Base-by-base conservation (phyloP, 37 sponge, comb jelly and placozoan genomes). In the Ianthella basta region DNA sequence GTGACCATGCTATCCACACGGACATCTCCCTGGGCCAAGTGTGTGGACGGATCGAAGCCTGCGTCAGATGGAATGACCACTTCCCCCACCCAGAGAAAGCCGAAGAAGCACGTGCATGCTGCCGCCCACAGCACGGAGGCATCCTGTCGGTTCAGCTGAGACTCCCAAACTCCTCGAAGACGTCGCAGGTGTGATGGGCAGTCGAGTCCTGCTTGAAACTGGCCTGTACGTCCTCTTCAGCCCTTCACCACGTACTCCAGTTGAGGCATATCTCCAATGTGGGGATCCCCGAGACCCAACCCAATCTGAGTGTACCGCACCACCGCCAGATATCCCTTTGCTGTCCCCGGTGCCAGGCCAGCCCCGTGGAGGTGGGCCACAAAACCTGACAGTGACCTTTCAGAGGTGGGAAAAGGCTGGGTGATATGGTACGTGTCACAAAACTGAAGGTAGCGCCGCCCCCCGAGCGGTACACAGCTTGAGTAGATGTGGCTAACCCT, bases 321-420 rank as follows among this genome's bases (percentile, higher is more conserved):
- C 18, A 18, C 59, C 59, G 59, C 59, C 59, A 56, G 18, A 56
- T 56, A 56, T 56, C 15, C 15, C 55, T 68, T 83, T 16, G 68
- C 60, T n/a, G 84, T 69, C 34, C 33, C 33, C 33, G 33, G 56
- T 27, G 56, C 21, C 1, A 84, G 53, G 33, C 61, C 75, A 41
- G 84, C 59, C 23, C 38, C 27, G 24, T 30, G 25, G 23, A 87
- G 60, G 50, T 33, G 55, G 5, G 82, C 80, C 14, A 84, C 85
- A 84, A 69, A 89, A 18, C 15, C 15, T 34, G 81, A 89, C n/a
- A 84, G 24, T 8, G 44, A 33, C 15, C 70, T 32, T 56, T 89
- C 85, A 54, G 85, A 32, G 27, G 59, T 60, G 55, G 89, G 83
- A 60, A 89, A 33, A 1, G 79, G 85, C n/a, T n/a, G n/a, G 56